phyloP scores from a whole-genome alignment of 2,888 invertebrate genomes.

The Amblyjoppa proteus region DNA sequence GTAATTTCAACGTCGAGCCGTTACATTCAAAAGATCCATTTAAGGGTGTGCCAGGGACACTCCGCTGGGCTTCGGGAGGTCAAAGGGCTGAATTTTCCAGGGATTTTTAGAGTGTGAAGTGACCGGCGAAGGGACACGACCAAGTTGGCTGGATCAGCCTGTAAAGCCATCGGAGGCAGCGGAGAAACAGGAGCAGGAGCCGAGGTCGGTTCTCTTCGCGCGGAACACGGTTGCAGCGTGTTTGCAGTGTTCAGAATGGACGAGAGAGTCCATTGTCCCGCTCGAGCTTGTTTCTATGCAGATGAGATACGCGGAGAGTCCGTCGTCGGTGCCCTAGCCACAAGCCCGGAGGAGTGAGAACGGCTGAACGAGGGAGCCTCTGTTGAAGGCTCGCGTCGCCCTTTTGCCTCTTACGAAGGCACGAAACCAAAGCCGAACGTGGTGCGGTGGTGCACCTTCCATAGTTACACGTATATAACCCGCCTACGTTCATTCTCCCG shows the following conservation, averaged over 20 bases:
- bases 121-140: slow-evolving; percentile 31
- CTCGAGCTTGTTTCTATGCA: slow-evolving; percentile 84
- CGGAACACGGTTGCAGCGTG: slow-evolving; percentile 80
- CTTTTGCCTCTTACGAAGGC: slow-evolving; percentile 52
- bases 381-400: slow-evolving; percentile 53
- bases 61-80: neutral
- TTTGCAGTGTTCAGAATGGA: slow-evolving; percentile 82
- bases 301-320: slow-evolving; percentile 81
- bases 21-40: neutral
- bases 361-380: slow-evolving; percentile 30
- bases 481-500: slow-evolving; percentile 43
- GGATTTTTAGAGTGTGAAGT: slow-evolving; percentile 22
- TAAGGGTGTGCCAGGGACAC: neutral
- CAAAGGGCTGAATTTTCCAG: slow-evolving; percentile 14
- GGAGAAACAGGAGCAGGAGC: slow-evolving; percentile 62
- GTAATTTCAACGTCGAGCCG: too few relatives aligned
- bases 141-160: slow-evolving; percentile 56
- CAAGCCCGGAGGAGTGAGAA: slow-evolving; percentile 60
- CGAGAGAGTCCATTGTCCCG: slow-evolving; percentile 82
- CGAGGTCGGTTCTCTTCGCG: slow-evolving; percentile 76
- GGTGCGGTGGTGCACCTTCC: slow-evolving; percentile 5
- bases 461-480: slow-evolving; percentile 18
- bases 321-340: slow-evolving; percentile 71
- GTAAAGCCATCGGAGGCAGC: slow-evolving; percentile 24
- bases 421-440: slow-evolving; percentile 58